These are phyloP conservation scores for Cherax quadricarinatus DNA, from an alignment of 1,140 invertebrate species.

Conservation along the genomic window DNA sequence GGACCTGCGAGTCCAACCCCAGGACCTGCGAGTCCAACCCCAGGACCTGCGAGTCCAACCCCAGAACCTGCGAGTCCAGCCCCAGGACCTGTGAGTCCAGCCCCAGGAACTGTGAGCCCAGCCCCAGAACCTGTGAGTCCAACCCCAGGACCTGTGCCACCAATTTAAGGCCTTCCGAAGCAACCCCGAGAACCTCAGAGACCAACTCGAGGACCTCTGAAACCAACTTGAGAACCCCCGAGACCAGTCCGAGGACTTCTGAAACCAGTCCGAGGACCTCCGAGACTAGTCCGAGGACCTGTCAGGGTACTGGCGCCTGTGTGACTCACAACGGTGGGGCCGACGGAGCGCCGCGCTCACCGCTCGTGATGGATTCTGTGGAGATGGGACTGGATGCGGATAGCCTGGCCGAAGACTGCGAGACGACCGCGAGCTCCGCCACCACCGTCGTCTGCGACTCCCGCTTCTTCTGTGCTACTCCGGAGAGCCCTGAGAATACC, in stretches of 20 bases:
- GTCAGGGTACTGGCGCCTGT: not conserved
- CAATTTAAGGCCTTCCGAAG: too few relatives aligned
- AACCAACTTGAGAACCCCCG: not conserved
- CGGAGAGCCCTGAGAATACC: slow-evolving; percentile 10
- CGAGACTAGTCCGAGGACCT: not conserved
- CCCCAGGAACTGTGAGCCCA: not conserved
- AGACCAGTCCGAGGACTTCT: not conserved
- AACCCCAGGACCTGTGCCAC: too few relatives aligned
- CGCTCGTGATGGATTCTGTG: slow-evolving; percentile 1
- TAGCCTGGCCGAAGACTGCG: slow-evolving; percentile 27
- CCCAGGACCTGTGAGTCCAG: not conserved
- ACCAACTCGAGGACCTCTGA: too few relatives aligned
- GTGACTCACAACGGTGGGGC: slow-evolving; percentile 22
- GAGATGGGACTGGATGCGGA: slow-evolving; percentile 25
- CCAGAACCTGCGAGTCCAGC: not conserved
- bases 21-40: not conserved
- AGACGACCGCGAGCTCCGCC: slow-evolving; percentile 28
- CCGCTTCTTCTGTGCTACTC: slow-evolving; percentile 29
- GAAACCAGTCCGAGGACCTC: too few relatives aligned
- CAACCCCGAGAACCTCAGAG: too few relatives aligned
- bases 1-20: not conserved
- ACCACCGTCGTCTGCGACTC: slow-evolving; percentile 43
- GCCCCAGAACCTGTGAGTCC: not conserved
- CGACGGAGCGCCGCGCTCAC: not conserved
- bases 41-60: not conserved